A percentile compares a stretch with the other conserved stretches of the same genome.
These are phyloP conservation scores for Chirona hameri DNA, from an alignment of 2,888 invertebrate genomes.

Conservation along the genomic window DNA sequence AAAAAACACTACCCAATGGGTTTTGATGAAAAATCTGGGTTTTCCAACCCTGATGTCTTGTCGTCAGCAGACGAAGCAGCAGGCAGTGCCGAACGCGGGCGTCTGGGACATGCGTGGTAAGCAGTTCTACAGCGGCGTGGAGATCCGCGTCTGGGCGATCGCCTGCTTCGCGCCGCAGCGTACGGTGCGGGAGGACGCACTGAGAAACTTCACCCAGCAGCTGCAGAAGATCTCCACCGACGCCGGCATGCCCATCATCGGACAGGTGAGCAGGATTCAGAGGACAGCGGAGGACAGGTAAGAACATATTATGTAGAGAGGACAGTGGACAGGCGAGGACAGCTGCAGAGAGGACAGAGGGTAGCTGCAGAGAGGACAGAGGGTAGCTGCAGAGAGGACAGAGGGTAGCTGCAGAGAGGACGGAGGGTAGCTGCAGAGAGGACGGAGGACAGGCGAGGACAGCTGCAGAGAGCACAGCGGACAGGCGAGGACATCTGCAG, in stretches of 20 bases:
- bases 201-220: conserved; percentile 94
- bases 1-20: too few species aligned
- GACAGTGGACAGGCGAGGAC: too few species aligned
- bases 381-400: too few species aligned
- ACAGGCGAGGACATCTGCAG: too few species aligned
- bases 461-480: too few species aligned
- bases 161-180: conserved; percentile 99
- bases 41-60: not conserved
- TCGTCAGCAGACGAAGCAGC: conserved; percentile 70
- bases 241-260: conserved; percentile 99
- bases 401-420: too few species aligned
- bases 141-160: conserved; percentile 99
- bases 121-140: conserved; percentile 99
- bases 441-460: too few species aligned
- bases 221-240: conserved; percentile 98
- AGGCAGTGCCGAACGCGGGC: conserved; percentile 97
- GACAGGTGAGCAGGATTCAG: conserved; percentile 51
- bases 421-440: too few species aligned
- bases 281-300: not conserved
- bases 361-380: too few species aligned
- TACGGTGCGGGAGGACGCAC: conserved; percentile 93
- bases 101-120: conserved; percentile 99
- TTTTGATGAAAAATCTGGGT: too few species aligned
- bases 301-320: too few species aligned
- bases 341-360: too few species aligned